Percentiles rank a stretch among this genome's conserved stretches.
Conservation (phyloP, 1,140 invertebrate genomes). For the Phthorimaea operculella region DNA sequence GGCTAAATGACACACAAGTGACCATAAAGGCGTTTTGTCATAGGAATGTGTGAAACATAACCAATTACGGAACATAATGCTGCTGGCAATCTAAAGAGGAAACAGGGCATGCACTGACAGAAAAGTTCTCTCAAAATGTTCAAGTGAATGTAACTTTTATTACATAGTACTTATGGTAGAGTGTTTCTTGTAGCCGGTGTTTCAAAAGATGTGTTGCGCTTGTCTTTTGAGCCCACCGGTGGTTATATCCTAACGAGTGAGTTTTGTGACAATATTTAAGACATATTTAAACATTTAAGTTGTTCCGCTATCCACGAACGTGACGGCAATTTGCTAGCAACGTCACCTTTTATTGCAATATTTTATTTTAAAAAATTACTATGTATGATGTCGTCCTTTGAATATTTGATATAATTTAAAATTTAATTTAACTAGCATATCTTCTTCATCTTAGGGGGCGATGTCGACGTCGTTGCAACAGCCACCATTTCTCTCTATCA, state of each 20-base stretch:
- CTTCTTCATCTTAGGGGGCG: too few relatives aligned
- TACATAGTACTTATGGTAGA: neutral
- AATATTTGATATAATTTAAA: too few relatives aligned
- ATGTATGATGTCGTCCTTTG: too few relatives aligned
- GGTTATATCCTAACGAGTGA: neutral
- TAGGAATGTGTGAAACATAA: constrained; percentile 5
- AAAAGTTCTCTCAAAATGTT: neutral
- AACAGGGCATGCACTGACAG: constrained; percentile 9
- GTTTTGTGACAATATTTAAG: neutral
- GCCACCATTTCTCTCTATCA: too few relatives aligned
- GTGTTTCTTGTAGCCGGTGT: neutral
- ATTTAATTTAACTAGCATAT: too few relatives aligned
- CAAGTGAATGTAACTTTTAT: neutral
- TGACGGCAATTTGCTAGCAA: too few relatives aligned
- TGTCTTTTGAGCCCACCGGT: neutral
- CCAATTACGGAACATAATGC: neutral
- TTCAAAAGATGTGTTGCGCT: neutral
- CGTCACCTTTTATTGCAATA: too few relatives aligned
- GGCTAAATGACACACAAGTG: too few relatives aligned
- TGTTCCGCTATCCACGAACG: too few relatives aligned
- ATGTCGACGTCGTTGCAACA: too few relatives aligned
- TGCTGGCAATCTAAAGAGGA: constrained; percentile 11
- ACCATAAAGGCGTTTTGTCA: neutral
- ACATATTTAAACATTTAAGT: too few relatives aligned
- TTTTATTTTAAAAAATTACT: too few relatives aligned